Conservation (phyloP, 2,888 invertebrate genomes). For the Frankliniella fusca region DNA sequence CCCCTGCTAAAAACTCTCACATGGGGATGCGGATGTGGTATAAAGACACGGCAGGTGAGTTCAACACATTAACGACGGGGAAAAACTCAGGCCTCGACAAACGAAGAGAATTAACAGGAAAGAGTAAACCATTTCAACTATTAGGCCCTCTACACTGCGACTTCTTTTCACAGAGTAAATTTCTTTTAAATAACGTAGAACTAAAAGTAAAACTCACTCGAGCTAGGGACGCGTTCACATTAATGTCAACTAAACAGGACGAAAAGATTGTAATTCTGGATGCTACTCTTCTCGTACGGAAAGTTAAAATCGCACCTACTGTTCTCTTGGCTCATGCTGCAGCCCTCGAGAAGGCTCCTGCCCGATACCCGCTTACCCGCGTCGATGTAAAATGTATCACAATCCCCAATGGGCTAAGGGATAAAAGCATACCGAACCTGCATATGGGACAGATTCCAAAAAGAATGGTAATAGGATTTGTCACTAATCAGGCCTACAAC, state of each 20-base stretch:
- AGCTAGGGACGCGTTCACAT: slow-evolving; percentile 36
- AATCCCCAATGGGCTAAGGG: slow-evolving; percentile 39
- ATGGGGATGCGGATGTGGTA: slow-evolving; percentile 37
- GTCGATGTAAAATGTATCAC: slow-evolving; percentile 40
- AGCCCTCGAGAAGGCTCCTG: slow-evolving; percentile 38
- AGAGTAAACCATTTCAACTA: slow-evolving; percentile 31
- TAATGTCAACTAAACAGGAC: slow-evolving; percentile 34
- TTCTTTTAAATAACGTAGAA: slow-evolving; percentile 40
- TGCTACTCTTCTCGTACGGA: slow-evolving; percentile 38
- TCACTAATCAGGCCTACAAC: background rate
- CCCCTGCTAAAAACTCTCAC: slow-evolving; percentile 37
- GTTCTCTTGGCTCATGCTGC: slow-evolving; percentile 40
- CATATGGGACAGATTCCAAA: slow-evolving; percentile 43
- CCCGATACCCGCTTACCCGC: slow-evolving; percentile 40
- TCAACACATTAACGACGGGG: slow-evolving; percentile 24
- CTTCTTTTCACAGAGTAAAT: slow-evolving; percentile 39
- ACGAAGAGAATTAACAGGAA: background rate
- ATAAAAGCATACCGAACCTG: slow-evolving; percentile 38
- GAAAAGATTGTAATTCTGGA: slow-evolving; percentile 38
- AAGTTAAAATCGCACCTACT: slow-evolving; percentile 38
- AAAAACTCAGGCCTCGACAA: slow-evolving; percentile 32
- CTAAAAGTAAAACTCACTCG: slow-evolving; percentile 37
- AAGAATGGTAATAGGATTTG: slow-evolving; percentile 42
- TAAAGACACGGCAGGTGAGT: slow-evolving; percentile 34
- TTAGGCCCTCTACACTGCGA: slow-evolving; percentile 39